Evolutionary conservation across 2,113 vertebrate species (phyloP), one percentile per base, ranked within the genome.

Genomic region (Nanorana parkeri): DNA sequence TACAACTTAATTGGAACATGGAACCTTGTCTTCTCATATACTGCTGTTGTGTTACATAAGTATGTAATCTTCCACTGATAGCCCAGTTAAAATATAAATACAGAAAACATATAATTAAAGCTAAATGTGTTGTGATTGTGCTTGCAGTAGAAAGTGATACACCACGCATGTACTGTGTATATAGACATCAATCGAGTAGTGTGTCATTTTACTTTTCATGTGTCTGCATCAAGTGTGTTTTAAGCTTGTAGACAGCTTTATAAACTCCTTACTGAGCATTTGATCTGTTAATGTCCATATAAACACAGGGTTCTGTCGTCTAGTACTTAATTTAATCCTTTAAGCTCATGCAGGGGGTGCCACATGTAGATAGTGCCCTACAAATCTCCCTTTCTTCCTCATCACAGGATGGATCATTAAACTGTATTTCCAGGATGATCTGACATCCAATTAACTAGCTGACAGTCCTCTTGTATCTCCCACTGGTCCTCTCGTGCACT

Each of bases 381-480:
- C 88, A 90, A 84, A 75, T 89, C 64, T 26, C 66, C 77, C 21
- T 2, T 80, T 79, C 83, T 86, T 55, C 17, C 23, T 73, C 51
- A 20, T 60, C 55, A 56, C 87, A 77, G 83, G 90, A 88, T 80
- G 86, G 85, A 89, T 94, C 91, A 94, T 94, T 92, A 93, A 90
- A 85, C 87, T 87, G 86, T 77, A 60, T 83, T 88, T 88, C 65
- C 80, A 0, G 89, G 92, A 91, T 68, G 89, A 86, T 86, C 89
- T 92, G 91, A 90, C 93, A 93, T 92, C 90, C 91, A 94, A 92
- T 94, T 94, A 94, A 91, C 80, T 80, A 88, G 89, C 91, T 90
- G 90, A 92, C 91, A 89, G 88, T 91, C 80, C 88, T 88, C 89
- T 73, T 47, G 85, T 87, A 77, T 80, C 90, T 91, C 91, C 88